phyloP scores from a whole-genome alignment of 2,888 invertebrate species.

The Laothoe populi region DNA sequence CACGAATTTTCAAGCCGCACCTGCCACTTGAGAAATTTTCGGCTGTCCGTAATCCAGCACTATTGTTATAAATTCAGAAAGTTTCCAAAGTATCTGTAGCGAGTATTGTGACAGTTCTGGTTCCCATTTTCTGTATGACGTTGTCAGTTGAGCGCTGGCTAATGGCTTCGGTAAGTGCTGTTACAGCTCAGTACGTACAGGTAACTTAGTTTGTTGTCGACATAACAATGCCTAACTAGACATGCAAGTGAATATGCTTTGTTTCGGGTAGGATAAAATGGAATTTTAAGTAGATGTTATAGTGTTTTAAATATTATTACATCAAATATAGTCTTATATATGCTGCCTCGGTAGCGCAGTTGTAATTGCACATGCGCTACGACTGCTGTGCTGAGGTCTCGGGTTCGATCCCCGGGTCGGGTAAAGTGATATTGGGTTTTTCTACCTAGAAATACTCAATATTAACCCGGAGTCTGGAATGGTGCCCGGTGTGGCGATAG shows the following conservation, averaged over 20 bases:
- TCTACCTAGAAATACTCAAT: too few species aligned
- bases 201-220: constrained; percentile 29
- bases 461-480: too few species aligned
- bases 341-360: too few species aligned
- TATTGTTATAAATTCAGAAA: constrained; percentile 11
- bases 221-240: constrained; percentile 18
- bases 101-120: constrained; percentile 29
- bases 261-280: background rate
- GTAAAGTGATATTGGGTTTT: too few species aligned
- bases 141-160: constrained; percentile 41
- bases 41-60: background rate
- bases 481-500: too few species aligned
- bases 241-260: background rate
- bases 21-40: background rate
- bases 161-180: constrained; percentile 41
- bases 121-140: constrained; percentile 39
- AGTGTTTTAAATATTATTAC: too few species aligned
- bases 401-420: too few species aligned
- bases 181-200: constrained; percentile 27
- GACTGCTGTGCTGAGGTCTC: too few species aligned
- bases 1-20: background rate
- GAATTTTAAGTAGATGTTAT: too few species aligned
- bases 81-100: constrained; percentile 2
- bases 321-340: too few species aligned
- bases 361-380: too few species aligned